Evolutionary conservation across 2,888 invertebrate genomes (phyloP).

Genomic region (Meganola albula): DNA sequence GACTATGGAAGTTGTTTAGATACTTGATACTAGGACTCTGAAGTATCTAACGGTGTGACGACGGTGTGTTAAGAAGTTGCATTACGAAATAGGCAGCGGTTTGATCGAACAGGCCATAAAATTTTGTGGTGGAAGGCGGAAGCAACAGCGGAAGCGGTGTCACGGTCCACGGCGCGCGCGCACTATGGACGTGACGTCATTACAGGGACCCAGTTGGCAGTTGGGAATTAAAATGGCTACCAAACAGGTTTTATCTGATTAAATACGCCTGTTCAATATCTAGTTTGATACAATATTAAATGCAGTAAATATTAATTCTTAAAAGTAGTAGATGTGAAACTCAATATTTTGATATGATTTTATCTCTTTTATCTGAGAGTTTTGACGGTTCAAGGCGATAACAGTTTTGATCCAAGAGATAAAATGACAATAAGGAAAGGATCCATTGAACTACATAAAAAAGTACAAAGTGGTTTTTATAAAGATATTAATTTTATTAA

Average conservation of each 20-base stretch:
- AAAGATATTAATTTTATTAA: slow-evolving; percentile 6
- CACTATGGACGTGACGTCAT: slow-evolving; percentile 59
- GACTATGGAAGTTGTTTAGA: no score
- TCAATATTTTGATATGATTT: slow-evolving; percentile 30
- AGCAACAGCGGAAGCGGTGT: slow-evolving; percentile 67
- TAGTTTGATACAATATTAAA: no score
- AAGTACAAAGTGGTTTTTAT: no score
- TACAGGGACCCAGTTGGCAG: slow-evolving; percentile 35
- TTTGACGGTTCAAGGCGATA: slow-evolving; percentile 47
- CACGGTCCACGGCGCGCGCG: slow-evolving; percentile 60
- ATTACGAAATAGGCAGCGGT: slow-evolving; percentile 51
- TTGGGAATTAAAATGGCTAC: slow-evolving; percentile 24
- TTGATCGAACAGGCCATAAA: slow-evolving; percentile 60
- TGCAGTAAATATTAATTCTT: no score
- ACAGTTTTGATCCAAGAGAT: slow-evolving; percentile 28
- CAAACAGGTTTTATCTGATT: slow-evolving; percentile 25
- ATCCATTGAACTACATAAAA: no score
- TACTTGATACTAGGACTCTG: no score
- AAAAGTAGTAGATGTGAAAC: no score
- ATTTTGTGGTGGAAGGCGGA: slow-evolving; percentile 67
- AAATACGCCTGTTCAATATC: no score
- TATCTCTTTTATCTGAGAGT: slow-evolving; percentile 36
- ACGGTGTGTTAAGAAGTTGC: no score
- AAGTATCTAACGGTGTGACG: no score
- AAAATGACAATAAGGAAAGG: no score